Percentiles rank a stretch among this genome's conserved stretches.
Evolutionary conservation across 2,888 invertebrate genomes (phyloP).

Genomic region (Melolontha melolontha): DNA sequence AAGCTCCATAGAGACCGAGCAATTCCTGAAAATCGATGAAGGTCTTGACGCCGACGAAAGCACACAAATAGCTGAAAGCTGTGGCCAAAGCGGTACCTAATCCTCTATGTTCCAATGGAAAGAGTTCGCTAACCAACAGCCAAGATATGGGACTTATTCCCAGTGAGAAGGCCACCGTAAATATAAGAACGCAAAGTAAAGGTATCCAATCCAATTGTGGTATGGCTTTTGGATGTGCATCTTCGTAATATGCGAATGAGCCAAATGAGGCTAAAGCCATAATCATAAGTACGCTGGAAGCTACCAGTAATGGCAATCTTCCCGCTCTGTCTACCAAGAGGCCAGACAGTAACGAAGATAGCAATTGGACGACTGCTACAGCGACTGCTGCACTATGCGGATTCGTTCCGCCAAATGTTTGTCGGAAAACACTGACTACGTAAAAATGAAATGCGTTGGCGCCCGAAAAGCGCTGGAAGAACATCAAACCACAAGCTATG

Average conservation of each 20-base stretch:
- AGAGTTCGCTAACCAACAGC: constrained; percentile 85
- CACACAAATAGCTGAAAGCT: constrained; percentile 87
- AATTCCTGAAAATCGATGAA: constrained; percentile 85
- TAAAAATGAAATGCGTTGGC: constrained; percentile 89
- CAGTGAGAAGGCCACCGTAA: constrained; percentile 87
- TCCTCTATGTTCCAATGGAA: constrained; percentile 86
- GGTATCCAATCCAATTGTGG: constrained; percentile 85
- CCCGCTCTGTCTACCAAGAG: constrained; percentile 89
- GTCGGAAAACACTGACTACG: constrained; percentile 87
- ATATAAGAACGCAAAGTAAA: constrained; percentile 82
- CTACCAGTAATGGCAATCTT: constrained; percentile 83
- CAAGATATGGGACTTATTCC: constrained; percentile 91
- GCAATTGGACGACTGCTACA: constrained; percentile 85
- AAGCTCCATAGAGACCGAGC: constrained; percentile 84
- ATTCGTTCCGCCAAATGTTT: constrained; percentile 84
- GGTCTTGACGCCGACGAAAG: constrained; percentile 87
- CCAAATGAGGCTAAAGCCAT: constrained; percentile 88
- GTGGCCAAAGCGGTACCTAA: constrained; percentile 89
- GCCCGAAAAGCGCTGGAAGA: constrained; percentile 88
- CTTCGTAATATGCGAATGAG: constrained; percentile 86
- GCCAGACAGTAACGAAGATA: constrained; percentile 86
- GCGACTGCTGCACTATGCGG: constrained; percentile 88
- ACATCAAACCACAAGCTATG: constrained; percentile 88
- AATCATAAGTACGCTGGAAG: constrained; percentile 87
- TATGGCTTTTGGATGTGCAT: constrained; percentile 67